A percentile compares a stretch with the other conserved stretches of the same genome.
Conservation (phyloP, 2,888 invertebrate genomes). For the Tachina fera region DNA sequence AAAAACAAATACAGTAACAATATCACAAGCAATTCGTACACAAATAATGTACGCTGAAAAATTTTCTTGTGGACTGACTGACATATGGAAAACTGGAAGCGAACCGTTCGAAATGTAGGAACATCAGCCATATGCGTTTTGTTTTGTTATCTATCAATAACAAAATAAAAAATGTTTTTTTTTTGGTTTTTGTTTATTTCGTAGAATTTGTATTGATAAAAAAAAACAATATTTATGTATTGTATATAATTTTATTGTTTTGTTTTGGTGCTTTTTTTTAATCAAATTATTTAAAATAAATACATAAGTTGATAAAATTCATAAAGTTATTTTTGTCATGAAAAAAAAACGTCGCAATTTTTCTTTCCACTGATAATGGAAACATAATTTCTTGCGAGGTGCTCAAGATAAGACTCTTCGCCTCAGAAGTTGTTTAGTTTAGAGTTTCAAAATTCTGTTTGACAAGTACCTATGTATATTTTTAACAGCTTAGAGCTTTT, state of each 20-base stretch:
- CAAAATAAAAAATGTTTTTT: not conserved
- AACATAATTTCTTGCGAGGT: not conserved
- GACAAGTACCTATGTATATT: not conserved
- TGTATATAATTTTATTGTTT: constrained; percentile 18
- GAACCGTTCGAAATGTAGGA: not conserved
- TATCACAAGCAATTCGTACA: not conserved
- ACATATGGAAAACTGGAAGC: constrained; percentile 7
- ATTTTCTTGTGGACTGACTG: not conserved
- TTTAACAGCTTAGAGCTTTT: no score
- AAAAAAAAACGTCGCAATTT: constrained; percentile 33
- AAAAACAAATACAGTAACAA: constrained; percentile 2
- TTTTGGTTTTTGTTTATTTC: constrained; percentile 35
- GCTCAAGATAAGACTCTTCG: not conserved
- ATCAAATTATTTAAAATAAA: constrained; percentile 22
- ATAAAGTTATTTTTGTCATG: not conserved
- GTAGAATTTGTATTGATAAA: constrained; percentile 21
- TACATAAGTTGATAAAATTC: constrained; percentile 16
- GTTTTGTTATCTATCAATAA: constrained; percentile 47
- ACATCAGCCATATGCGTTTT: constrained; percentile 21
- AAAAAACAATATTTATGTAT: not conserved
- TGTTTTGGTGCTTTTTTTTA: constrained; percentile 4
- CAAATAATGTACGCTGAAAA: not conserved
- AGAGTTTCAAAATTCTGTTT: not conserved
- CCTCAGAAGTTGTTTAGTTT: not conserved
- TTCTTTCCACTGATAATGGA: not conserved